A percentile compares a stretch with the other conserved stretches of the same genome.
Evolutionary conservation across 2,797 vertebrate species (phyloP).

Genomic region (Fringilla coelebs): DNA sequence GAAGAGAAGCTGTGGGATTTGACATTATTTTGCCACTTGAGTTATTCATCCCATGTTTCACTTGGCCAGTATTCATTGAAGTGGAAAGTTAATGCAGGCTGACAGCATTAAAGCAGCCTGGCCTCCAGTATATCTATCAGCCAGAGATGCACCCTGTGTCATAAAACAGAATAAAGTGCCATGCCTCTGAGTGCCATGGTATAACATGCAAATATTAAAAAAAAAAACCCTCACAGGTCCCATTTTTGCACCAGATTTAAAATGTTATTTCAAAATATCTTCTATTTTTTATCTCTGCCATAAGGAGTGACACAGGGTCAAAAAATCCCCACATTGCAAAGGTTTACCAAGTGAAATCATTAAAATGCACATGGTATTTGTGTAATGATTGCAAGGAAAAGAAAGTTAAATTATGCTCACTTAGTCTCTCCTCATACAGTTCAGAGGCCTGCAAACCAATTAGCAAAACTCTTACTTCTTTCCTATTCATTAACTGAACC

Average conservation of each 20-base stretch:
- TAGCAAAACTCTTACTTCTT: not conserved
- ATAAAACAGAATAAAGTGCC: not conserved
- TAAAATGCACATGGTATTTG: not conserved
- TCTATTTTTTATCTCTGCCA: not conserved
- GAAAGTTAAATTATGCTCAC: not conserved
- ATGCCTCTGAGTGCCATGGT: not conserved
- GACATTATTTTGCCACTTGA: not conserved
- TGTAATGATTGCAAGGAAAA: not conserved
- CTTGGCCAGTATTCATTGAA: not conserved
- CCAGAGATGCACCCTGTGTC: not conserved
- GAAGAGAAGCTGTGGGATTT: not conserved
- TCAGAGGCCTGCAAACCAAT: not conserved
- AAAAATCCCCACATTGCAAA: rapidly evolving
- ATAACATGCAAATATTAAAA: not conserved
- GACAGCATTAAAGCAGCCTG: not conserved
- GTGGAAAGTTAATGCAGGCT: not conserved
- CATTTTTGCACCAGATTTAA: not conserved
- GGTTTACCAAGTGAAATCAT: not conserved
- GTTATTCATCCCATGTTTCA: not conserved
- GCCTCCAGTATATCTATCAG: not conserved
- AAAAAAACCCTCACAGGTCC: not conserved
- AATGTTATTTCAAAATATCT: not conserved
- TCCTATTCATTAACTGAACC: not conserved
- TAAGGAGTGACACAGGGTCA: not conserved
- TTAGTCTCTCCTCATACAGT: not conserved